phyloP scores from a whole-genome alignment of 2,888 invertebrate species.

The Hemicrepidius hirtus region DNA sequence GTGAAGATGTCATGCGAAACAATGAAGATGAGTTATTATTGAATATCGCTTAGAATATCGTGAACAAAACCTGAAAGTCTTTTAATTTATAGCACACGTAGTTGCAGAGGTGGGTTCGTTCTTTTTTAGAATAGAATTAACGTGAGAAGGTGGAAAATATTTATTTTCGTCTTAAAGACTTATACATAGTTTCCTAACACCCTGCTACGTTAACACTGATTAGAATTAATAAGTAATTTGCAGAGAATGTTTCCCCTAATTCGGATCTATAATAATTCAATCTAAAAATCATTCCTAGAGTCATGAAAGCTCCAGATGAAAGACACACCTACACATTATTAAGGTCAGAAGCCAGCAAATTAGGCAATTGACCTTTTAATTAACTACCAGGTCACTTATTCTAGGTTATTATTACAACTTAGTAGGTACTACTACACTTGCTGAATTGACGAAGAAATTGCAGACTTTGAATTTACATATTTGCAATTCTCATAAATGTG shows the following conservation, averaged over 20 bases:
- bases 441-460: slow-evolving; percentile 7
- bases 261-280: background rate
- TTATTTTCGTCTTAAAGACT: too few species aligned
- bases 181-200: too few species aligned
- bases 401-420: slow-evolving; percentile 13
- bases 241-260: too few species aligned
- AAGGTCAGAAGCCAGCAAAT: slow-evolving; percentile 15
- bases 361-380: slow-evolving; percentile 26
- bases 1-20: slow-evolving; percentile 15
- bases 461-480: background rate
- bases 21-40: slow-evolving; percentile 5
- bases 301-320: background rate
- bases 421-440: slow-evolving; percentile 8
- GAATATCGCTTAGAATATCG: background rate
- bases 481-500: background rate
- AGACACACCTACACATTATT: slow-evolving; percentile 22
- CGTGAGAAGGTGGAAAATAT: too few species aligned
- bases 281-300: background rate
- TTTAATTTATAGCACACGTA: background rate
- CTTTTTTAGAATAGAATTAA: too few species aligned
- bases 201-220: too few species aligned
- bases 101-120: too few species aligned
- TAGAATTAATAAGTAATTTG: too few species aligned
- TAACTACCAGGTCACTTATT: slow-evolving; percentile 15
- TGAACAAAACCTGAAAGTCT: background rate